These are phyloP conservation scores for Chaenodraco wilsoni DNA, from an alignment of 2,797 vertebrate species.

Conservation along the genomic window DNA sequence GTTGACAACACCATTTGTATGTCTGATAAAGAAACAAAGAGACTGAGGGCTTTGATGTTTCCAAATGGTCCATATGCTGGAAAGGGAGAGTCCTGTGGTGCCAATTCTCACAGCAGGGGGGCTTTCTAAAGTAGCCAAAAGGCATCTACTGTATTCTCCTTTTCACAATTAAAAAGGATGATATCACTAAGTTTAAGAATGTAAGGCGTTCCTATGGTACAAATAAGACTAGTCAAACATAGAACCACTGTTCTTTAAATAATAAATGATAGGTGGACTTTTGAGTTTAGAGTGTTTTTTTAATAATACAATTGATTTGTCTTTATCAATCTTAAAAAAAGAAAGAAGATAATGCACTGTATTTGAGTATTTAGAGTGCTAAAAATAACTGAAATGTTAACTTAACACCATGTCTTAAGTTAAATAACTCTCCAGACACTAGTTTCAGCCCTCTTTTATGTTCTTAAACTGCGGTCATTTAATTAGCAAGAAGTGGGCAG, in stretches of 20 bases:
- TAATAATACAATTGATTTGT: too few relatives aligned
- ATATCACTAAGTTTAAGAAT: not conserved
- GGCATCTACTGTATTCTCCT: constrained; percentile 32
- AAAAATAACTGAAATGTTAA: not conserved
- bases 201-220: not conserved
- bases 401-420: not conserved
- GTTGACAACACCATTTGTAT: constrained; percentile 72
- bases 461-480: not conserved
- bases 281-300: not conserved
- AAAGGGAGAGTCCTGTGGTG: constrained; percentile 49
- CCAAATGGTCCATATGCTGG: constrained; percentile 70
- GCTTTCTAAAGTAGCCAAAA: constrained; percentile 55
- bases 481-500: not conserved
- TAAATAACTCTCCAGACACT: not conserved
- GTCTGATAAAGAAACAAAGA: constrained; percentile 78
- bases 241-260: not conserved
- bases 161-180: constrained; percentile 26
- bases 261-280: not conserved
- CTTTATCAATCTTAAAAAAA: too few relatives aligned
- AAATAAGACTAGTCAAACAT: not conserved
- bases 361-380: not conserved
- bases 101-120: constrained; percentile 60
- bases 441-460: not conserved
- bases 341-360: not conserved
- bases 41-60: constrained; percentile 72